A percentile compares a stretch with the other conserved stretches of the same genome.
Evolutionary conservation across 2,888 invertebrate species (phyloP).

Genomic region (Exocentrus adspersus): DNA sequence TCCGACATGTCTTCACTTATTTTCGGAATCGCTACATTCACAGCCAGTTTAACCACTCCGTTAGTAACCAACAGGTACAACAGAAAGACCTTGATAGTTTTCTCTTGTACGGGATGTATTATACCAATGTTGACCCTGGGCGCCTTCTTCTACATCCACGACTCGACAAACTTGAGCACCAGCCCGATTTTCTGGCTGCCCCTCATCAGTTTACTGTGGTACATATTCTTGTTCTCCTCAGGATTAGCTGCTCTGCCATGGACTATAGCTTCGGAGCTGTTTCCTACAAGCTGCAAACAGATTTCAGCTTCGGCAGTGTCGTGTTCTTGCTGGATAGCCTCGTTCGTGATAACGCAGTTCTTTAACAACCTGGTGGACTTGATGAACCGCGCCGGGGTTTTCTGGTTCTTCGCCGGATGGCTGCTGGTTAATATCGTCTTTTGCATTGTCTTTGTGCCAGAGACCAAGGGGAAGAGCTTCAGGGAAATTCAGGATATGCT

Average conservation of each 20-base stretch:
- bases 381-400: conserved; percentile 72
- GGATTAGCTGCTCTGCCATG: conserved; percentile 79
- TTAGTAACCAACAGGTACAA: conserved; percentile 80
- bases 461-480: conserved; percentile 88
- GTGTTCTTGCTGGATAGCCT: conserved; percentile 76
- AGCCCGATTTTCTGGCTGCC: conserved; percentile 74
- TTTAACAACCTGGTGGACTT: conserved; percentile 68
- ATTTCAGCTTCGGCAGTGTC: conserved; percentile 78
- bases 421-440: conserved; percentile 72
- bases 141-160: conserved; percentile 63
- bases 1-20: conserved; percentile 77
- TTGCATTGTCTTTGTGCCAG: conserved; percentile 81
- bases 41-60: conserved; percentile 76
- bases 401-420: conserved; percentile 75
- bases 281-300: conserved; percentile 80
- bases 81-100: conserved; percentile 74
- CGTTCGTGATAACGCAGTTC: conserved; percentile 78
- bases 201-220: conserved; percentile 74
- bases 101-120: conserved; percentile 74
- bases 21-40: conserved; percentile 77
- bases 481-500: conserved; percentile 79
- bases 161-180: conserved; percentile 63
- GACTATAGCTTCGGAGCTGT: conserved; percentile 82
- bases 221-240: conserved; percentile 69
- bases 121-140: conserved; percentile 71